Conservation (phyloP, 35 echinoderm and acorn worm genomes). For the Acanthaster planci region DNA sequence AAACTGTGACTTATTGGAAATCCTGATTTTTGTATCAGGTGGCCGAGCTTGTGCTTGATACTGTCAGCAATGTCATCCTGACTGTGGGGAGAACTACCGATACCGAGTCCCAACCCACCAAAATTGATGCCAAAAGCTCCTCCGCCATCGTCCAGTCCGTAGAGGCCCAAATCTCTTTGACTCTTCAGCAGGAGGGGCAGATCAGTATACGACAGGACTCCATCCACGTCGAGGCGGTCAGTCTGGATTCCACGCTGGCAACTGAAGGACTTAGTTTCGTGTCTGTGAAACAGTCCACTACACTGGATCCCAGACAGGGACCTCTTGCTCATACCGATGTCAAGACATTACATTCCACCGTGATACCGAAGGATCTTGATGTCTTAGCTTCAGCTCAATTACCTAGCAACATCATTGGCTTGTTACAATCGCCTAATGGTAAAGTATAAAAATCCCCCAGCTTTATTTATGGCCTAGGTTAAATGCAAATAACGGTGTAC, state of each 20-base stretch:
- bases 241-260: background rate
- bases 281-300: background rate
- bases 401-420: background rate
- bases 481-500: no score
- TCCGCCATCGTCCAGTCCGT: background rate
- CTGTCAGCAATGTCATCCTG: slow-evolving; percentile 28
- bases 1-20: background rate
- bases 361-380: background rate
- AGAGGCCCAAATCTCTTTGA: background rate
- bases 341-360: background rate
- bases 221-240: slow-evolving; percentile 24
- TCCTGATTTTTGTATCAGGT: background rate
- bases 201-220: background rate
- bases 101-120: background rate
- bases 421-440: background rate
- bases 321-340: background rate
- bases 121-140: background rate
- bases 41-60: slow-evolving; percentile 3
- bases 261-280: slow-evolving; percentile 3
- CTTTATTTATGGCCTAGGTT: no score
- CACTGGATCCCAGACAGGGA: background rate
- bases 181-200: slow-evolving; percentile 1
- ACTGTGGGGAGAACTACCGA: background rate
- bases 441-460: no score
- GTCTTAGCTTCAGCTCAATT: background rate